Evolutionary conservation across 2,888 invertebrate genomes (phyloP).

Genomic region (Tuta absoluta): DNA sequence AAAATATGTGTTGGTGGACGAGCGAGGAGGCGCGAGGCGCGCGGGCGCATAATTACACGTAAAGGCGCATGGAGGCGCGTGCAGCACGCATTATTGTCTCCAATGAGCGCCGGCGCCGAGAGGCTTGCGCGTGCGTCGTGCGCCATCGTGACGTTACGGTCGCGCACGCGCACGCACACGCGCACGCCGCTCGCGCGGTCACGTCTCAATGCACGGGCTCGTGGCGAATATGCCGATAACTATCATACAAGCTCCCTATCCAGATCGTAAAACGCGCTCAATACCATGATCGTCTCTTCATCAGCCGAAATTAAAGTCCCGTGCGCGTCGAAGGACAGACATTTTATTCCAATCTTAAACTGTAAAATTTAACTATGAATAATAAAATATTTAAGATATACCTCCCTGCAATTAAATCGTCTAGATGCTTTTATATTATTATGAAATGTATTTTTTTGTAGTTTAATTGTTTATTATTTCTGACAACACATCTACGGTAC

Average conservation of each 20-base stretch:
- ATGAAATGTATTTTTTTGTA: slow-evolving; percentile 78
- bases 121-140: neutral
- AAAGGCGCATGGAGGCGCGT: slow-evolving; percentile 27
- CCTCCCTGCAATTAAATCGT: slow-evolving; percentile 77
- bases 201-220: slow-evolving; percentile 31
- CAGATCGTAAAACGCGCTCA: slow-evolving; percentile 54
- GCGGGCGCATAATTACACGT: slow-evolving; percentile 29
- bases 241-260: slow-evolving; percentile 57
- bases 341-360: slow-evolving; percentile 67
- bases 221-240: slow-evolving; percentile 43
- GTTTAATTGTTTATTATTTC: slow-evolving; percentile 74
- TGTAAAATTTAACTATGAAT: slow-evolving; percentile 75
- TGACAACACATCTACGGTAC: slow-evolving; percentile 81
- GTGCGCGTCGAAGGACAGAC: slow-evolving; percentile 58
- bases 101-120: no score
- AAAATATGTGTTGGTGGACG: slow-evolving; percentile 79
- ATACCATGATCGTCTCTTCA: slow-evolving; percentile 50
- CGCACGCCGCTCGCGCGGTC: slow-evolving; percentile 27
- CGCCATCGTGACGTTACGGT: neutral
- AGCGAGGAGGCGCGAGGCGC: slow-evolving; percentile 70
- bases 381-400: slow-evolving; percentile 77
- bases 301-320: slow-evolving; percentile 62
- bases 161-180: slow-evolving; percentile 27
- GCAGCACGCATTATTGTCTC: slow-evolving; percentile 8
- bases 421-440: slow-evolving; percentile 76